phyloP scores from a whole-genome alignment of 2,797 vertebrate species.

The Rhinophrynus dorsalis region DNA sequence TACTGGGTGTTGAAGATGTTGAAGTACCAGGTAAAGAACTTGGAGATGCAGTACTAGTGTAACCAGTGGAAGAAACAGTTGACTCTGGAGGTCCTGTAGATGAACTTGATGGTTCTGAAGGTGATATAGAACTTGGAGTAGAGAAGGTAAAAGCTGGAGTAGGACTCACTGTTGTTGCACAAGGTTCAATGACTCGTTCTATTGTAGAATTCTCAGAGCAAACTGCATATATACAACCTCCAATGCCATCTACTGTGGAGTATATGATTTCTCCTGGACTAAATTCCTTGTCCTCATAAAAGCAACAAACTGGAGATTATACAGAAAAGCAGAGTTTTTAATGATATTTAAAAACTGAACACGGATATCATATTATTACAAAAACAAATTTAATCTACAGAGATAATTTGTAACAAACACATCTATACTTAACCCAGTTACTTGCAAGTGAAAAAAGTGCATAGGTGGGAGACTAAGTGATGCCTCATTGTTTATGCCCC shows the following conservation, averaged over 20 bases:
- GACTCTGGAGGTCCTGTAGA: neutral
- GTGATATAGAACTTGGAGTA: neutral
- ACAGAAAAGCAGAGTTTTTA: neutral
- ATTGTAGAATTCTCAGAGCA: slow-evolving; percentile 64
- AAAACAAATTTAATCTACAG: no score
- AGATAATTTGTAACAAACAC: no score
- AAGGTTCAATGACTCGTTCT: slow-evolving; percentile 51
- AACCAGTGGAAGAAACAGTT: neutral
- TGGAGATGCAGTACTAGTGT: neutral
- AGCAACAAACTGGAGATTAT: slow-evolving; percentile 65
- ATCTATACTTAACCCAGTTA: no score
- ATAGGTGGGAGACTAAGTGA: no score
- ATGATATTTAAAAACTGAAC: no score
- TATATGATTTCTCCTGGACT: slow-evolving; percentile 66
- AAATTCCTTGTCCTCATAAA: slow-evolving; percentile 62
- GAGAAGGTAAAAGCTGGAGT: slow-evolving; percentile 5
- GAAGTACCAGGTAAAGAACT: neutral
- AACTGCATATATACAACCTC: slow-evolving; percentile 65
- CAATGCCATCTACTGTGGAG: slow-evolving; percentile 67
- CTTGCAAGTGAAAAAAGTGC: no score
- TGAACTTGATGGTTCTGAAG: neutral
- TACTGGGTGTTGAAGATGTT: slow-evolving; percentile 9
- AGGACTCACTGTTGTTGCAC: slow-evolving; percentile 31
- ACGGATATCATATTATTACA: no score
- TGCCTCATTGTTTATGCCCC: no score